Evolutionary conservation across 2,888 invertebrate genomes (phyloP), one percentile per base, ranked within the genome.

Genomic region (Eubasilissa splendida): DNA sequence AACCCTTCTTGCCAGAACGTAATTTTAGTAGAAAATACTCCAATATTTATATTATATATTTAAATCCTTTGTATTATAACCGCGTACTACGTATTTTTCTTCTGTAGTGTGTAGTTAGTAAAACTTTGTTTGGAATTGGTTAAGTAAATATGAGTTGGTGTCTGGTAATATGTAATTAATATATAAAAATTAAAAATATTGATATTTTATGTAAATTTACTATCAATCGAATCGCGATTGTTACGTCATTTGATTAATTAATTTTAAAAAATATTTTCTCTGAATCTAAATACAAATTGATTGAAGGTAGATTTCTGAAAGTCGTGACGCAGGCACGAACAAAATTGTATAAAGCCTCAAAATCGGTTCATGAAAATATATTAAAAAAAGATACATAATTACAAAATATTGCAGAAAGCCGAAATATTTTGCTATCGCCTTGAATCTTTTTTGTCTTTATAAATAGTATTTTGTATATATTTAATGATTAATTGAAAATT

Each of bases 1-100:
- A 71, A 78, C 78, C 22, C 54, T 80, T 83, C 83, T 83, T 83
- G 83, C 83, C 83, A 83, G 81, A 80, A 76, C 66, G 74, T 81
- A 81, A 70, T 70, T 79, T 82, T 76, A 81, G 79, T 76, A 83
- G 83, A 80, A 70, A 81, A 82, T 83, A 83, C 83, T 82, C 83
- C 71, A 80, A 80, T 80, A 82, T 82, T 82, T 75, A 78, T 74
- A 77, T 79, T 58, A n/a, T 71, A 74, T 79, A 79, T 76, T 75
- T 77, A 77, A 80, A 80, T 73, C 76, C 80, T 82, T 82, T 83
- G 82, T 82, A 82, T 76, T 76, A 82, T 82, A 80, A 73, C n/a
- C 53, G 68, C 54, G 77, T 66, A 77, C 63, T 73, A 77, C 74
- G 77, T 80, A 54, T 76, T 52, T 80, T 76, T 70, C 56, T 56